Evolutionary conservation across 1,140 invertebrate species (phyloP), one percentile per base, ranked within the genome.

Genomic region (Sycophila sp.): DNA sequence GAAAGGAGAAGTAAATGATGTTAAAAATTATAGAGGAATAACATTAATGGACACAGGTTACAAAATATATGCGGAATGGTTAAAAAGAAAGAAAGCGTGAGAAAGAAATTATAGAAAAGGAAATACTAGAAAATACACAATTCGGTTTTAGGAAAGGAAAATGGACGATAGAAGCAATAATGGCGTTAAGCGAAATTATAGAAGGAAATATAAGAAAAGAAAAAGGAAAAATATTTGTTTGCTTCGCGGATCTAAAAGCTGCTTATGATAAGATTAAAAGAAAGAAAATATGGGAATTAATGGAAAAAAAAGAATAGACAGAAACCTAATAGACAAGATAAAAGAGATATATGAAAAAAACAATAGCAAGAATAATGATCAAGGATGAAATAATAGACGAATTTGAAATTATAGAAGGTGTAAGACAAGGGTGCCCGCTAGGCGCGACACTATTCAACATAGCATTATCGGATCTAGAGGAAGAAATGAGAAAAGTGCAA

Each of bases 351-450:
- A 53, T 24, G n/a, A 58, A 15, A 15, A 38, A 38, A 15, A 38
- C 2, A 38, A 38, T 8, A 8, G 15, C 10, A 1, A 38, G 15
- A 34, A 5, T 58, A 32, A 58, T 32, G 15, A 34, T 22, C 15
- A 47, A 5, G 32, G n/a, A 51, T 36, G 13, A 15, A 40, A 34
- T 32, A 55, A 53, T 34, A 47, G 59, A 67, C 7, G 19, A n/a
- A 17, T 56, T 67, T 26, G 58, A 22, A 30, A 69, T 55, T 38
- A 6, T 30, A 13, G 55, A 47, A 45, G 47, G 58, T 10, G 65
- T 73, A 32, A 62, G 49, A 47, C 65, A 73, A 40, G 71, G 58
- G 15, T 68, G 71, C 45, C 58, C 58, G 19, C 45, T 73, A 10
- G 53, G 42, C 51, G 58, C 65, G 7, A 60, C 47, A 10, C 42